Conservation (phyloP, 2,888 invertebrate species). For the Strigamia transsilvanica region DNA sequence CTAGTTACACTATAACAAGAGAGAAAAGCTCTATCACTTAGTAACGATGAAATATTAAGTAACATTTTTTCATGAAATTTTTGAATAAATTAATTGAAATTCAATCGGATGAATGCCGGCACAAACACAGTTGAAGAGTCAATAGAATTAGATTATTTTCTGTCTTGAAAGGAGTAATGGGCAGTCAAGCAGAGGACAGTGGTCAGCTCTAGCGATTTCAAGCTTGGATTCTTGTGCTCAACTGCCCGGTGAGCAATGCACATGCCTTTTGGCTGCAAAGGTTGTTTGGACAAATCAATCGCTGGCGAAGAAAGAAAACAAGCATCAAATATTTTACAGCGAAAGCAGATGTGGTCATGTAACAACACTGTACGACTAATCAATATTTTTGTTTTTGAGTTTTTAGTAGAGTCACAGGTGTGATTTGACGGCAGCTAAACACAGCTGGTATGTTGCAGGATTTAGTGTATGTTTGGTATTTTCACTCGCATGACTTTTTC, state of each 20-base stretch:
- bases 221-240: conserved; percentile 45
- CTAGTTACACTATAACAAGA: not conserved
- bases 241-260: conserved; percentile 35
- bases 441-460: conserved; percentile 12
- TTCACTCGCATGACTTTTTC: not conserved
- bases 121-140: conserved; percentile 37
- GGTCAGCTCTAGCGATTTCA: conserved; percentile 46
- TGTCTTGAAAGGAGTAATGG: conserved; percentile 49
- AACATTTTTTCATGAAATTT: not conserved
- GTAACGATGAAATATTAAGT: too few species aligned
- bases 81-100: conserved; percentile 21
- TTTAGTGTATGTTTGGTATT: conserved; percentile 11
- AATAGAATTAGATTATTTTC: conserved; percentile 47
- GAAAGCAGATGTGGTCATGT: conserved; percentile 38
- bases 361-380: conserved; percentile 13
- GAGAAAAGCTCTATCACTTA: not conserved
- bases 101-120: conserved; percentile 19
- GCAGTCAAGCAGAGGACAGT: conserved; percentile 45
- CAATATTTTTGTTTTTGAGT: conserved; percentile 40
- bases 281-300: conserved; percentile 49
- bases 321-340: conserved; percentile 46
- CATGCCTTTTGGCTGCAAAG: conserved; percentile 48
- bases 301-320: conserved; percentile 45
- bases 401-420: conserved; percentile 37
- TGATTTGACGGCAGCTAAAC: conserved; percentile 45